Evolutionary conservation across 2,888 invertebrate genomes (phyloP), one percentile per base, ranked within the genome.

Genomic region (Allolobophora icterica): DNA sequence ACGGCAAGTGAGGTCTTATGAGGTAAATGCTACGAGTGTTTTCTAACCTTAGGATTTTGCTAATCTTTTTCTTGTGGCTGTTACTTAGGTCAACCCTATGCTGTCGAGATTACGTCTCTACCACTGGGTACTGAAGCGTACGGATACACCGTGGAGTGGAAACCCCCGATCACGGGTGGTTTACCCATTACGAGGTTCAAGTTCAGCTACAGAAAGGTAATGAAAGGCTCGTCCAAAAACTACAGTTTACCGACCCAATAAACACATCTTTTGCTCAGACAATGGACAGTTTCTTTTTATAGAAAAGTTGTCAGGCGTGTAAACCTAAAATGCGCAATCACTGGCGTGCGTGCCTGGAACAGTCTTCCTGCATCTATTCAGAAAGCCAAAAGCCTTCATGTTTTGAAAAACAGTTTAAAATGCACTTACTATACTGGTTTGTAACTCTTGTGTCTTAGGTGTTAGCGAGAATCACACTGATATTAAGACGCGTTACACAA

Each of bases 141-240:
- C 91, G 91, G 92, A 30, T 91, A 92, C 83, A 58, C 89, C 40
- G 38, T 94, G 30, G 89, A 83, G 17, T 94, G 94, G 94, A 92
- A 93, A 42, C 91, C 92, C 84, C 93, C 93, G 1, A 90, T 92
- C 45, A 92, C 93, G 19, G 94, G 94, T 0, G 94, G 94, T 0
- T 58, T 92, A n/a, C 92, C 92, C 1, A 93, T 94, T 89, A 91
- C 90, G 45, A 92, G 93, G 87, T 94, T 93, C 90, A 90, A 91
- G 90, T 92, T 94, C 89, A 92, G 91, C 83, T 93, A 93, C 91
- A 71, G 93, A 33, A 71, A 89, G 93, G 94, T 94, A 42, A n/a
- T 21, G 24, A 35, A 35, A 33, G 21, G 3, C 13, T 83, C 5
- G 33, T 21, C 58, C 42, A 24, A 90, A 24, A 24, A 21, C 52